Conservation (phyloP, 2,888 invertebrate genomes). For the Esperia sulphurella region DNA sequence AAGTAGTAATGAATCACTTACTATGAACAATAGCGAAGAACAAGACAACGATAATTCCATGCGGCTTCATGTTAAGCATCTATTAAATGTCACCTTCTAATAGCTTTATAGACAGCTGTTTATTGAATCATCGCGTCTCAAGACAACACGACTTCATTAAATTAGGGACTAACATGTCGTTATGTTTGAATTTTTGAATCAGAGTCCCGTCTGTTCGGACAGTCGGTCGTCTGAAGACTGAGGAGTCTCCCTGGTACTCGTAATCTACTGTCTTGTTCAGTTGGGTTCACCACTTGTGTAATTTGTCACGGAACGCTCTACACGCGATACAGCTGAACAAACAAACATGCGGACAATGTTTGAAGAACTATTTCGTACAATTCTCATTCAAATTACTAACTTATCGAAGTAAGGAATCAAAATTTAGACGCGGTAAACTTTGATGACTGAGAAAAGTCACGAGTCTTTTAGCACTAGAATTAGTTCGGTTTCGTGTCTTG, state of each 20-base stretch:
- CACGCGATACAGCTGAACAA: conserved; percentile 45
- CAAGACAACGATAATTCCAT: conserved; percentile 32
- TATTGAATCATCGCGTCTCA: background rate
- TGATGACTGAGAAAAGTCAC: too few species aligned
- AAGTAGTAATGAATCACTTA: conserved; percentile 32
- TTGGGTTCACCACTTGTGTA: conserved; percentile 35
- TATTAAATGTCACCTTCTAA: background rate
- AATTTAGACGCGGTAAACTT: background rate
- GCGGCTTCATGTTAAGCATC: conserved; percentile 35
- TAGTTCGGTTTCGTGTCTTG: conserved; percentile 2
- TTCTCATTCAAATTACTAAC: background rate
- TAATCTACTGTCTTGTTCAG: background rate
- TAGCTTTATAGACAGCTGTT: background rate
- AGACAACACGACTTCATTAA: background rate
- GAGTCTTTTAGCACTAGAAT: too few species aligned
- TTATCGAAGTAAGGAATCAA: background rate
- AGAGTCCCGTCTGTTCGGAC: background rate
- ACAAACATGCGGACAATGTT: conserved; percentile 31
- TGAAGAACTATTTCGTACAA: background rate
- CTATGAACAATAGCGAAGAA: conserved; percentile 31
- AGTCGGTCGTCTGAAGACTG: background rate
- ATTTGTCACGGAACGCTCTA: conserved; percentile 29
- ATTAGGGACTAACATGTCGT: background rate
- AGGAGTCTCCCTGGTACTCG: background rate
- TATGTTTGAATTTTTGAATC: background rate